Base-by-base conservation (phyloP, 2,888 invertebrate species). In the Mythimna albipuncta region DNA sequence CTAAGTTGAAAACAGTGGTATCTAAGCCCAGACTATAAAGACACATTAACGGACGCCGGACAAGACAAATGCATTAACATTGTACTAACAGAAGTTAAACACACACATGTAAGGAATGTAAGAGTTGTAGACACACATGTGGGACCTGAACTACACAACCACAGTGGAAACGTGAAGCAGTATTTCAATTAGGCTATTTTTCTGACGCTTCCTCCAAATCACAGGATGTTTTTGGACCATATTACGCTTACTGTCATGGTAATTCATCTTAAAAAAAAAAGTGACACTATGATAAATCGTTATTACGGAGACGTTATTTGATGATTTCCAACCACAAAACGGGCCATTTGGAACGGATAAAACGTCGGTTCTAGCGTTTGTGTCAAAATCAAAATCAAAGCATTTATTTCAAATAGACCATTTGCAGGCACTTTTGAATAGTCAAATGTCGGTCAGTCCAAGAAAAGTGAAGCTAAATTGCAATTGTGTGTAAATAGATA, bases 61-160 rank as follows among this genome's bases (percentile, higher is more conserved):
- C 79, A 82, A 69, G 83, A 82, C 65, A 79, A 80, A 78, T 59
- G 73, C 83, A 82, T 80, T 80, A 82, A 47, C 64, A 11, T 52
- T 68, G 38, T 61, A 41, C 26, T 5, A 9, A 55, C 38, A 69
- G 1, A 75, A 61, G 52, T 44, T 41, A 52, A 19, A 64, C 63
- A 11, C 63, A 63, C 50, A 63, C 38, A 81, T 21, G 38, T 38
- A 41, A 16, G 13, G 44, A 21, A 11, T 16, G 47, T 32, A 19
- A 19, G 38, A 61, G 38, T 41, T 41, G 11, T 26, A 32, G 2
- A 44, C 69, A 52, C 57, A 73, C 6, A 73, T 67, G 26, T 52
- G 9, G 11, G 26, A 58, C 38, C 6, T 19, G 19, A 50, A 50
- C 35, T 26, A 57, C 11, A 62, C 13, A 7, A 38, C 0, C 44